phyloP scores from a whole-genome alignment of 1,140 invertebrate species.

The Panagrolaimus sp. region DNA sequence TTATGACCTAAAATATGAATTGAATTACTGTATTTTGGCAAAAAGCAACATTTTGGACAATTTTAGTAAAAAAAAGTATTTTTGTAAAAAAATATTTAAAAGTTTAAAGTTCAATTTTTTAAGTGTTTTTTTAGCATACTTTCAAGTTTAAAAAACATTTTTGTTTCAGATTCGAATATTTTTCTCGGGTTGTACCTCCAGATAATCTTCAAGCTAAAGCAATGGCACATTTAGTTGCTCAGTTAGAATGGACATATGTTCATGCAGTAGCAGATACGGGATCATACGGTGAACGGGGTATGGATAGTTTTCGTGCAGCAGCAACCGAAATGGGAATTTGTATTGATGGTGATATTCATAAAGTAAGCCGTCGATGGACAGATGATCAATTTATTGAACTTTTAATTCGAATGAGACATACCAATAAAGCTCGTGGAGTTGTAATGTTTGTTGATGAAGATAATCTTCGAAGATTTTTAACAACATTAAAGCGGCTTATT shows the following conservation, averaged over 20 bases:
- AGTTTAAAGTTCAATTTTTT: not conserved
- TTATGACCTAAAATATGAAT: too few relatives aligned
- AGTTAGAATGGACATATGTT: conserved; percentile 70
- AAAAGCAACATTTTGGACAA: not conserved
- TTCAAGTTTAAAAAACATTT: conserved; percentile 15
- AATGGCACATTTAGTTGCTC: conserved; percentile 66
- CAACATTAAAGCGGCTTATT: conserved; percentile 43
- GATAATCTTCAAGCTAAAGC: conserved; percentile 70
- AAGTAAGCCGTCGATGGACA: conserved; percentile 57
- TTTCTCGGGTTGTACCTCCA: conserved; percentile 69
- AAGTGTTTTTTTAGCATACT: not conserved
- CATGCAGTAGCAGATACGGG: conserved; percentile 71
- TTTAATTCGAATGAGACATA: conserved; percentile 62
- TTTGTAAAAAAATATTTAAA: too few relatives aligned
- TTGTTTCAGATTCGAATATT: conserved; percentile 66
- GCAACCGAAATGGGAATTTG: conserved; percentile 67
- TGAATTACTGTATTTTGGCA: not conserved
- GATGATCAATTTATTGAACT: conserved; percentile 59
- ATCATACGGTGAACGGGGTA: conserved; percentile 68
- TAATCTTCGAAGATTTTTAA: conserved; percentile 64
- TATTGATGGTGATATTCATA: conserved; percentile 65
- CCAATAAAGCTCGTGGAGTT: conserved; percentile 67
- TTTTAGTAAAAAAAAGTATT: too few relatives aligned
- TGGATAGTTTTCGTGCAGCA: conserved; percentile 55
- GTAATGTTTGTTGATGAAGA: conserved; percentile 73